Evolutionary conservation across 2,888 invertebrate species (phyloP), one percentile per base, ranked within the genome.

Genomic region (Megamerina dolium): DNA sequence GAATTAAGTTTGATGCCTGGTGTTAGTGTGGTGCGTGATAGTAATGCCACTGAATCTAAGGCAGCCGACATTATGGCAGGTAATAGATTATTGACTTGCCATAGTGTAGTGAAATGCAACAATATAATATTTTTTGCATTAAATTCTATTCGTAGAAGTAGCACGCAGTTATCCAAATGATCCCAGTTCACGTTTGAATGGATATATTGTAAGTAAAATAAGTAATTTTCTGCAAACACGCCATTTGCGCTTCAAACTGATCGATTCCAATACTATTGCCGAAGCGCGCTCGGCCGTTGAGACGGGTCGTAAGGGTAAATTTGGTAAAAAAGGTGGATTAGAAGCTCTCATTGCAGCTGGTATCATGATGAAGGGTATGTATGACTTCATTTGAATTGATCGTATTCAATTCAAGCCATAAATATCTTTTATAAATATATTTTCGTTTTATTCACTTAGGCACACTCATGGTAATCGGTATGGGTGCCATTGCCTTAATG

Each of bases 111-210:
- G 13, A 17, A 12, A 30, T 27, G 3, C n/a, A n/a, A n/a, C n/a
- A n/a, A n/a, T n/a, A n/a, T n/a, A n/a, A 8, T 23, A 23, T 23
- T 23, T 23, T 23, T 23, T 23, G 6, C 6, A 8, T 26, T 5
- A 4, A 21, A n/a, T 31, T 33, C 3, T 13, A n/a, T 39, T 46
- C 40, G 6, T 73, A 55, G 86, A 87, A 61, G 68, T 87, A 4
- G 85, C 87, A 0, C 77, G 85, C 47, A 81, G 83, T 34, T 81
- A 85, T 59, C 85, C 86, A 1, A 81, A 83, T 34, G 85, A 85
- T 60, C 81, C 85, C 10, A 84, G 85, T 57, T 83, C 83, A 37
- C 76, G 85, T 23, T 67, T 89, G 38, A 87, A 88, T 61, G 85
- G 83, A 31, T 86, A 82, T 56, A 73, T 89, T 23, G 59, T 86